A percentile compares a stretch with the other conserved stretches of the same genome.
Conservation (phyloP, 1,140 invertebrate genomes). For the Geopemphigus sp. region DNA sequence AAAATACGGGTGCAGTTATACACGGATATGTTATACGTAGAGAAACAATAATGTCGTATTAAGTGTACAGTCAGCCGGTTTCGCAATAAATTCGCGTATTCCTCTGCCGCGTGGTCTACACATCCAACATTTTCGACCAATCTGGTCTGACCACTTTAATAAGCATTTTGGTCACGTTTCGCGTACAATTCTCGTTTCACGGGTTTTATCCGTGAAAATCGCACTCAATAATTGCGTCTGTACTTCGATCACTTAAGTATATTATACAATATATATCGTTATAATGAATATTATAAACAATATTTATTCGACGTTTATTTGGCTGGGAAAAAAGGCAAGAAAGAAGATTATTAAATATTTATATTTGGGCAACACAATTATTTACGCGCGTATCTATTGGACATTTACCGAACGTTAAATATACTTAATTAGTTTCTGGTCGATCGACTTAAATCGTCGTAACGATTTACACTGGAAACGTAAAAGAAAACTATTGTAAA, state of each 20-base stretch:
- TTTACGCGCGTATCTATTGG: neutral
- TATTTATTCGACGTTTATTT: too few relatives aligned
- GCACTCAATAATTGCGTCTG: neutral
- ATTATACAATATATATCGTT: too few relatives aligned
- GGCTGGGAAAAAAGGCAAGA: too few relatives aligned
- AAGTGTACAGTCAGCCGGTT: neutral
- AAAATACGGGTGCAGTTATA: neutral
- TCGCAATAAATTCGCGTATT: slow-evolving; percentile 25
- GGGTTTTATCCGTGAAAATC: neutral
- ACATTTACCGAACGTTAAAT: neutral
- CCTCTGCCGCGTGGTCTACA: neutral
- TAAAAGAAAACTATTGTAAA: too few relatives aligned
- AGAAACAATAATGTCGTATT: slow-evolving; percentile 5
- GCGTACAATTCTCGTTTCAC: neutral
- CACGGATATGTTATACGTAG: neutral
- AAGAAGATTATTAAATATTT: too few relatives aligned
- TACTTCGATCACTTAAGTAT: neutral
- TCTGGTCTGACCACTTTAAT: slow-evolving; percentile 24
- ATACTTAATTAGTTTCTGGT: too few relatives aligned
- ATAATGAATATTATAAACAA: too few relatives aligned
- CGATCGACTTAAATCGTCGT: too few relatives aligned
- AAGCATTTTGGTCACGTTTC: neutral
- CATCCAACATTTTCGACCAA: neutral
- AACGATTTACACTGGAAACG: too few relatives aligned
- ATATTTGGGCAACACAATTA: neutral